phyloP scores from a whole-genome alignment of 2,113 vertebrate genomes.

The Chaenocephalus aceratus region DNA sequence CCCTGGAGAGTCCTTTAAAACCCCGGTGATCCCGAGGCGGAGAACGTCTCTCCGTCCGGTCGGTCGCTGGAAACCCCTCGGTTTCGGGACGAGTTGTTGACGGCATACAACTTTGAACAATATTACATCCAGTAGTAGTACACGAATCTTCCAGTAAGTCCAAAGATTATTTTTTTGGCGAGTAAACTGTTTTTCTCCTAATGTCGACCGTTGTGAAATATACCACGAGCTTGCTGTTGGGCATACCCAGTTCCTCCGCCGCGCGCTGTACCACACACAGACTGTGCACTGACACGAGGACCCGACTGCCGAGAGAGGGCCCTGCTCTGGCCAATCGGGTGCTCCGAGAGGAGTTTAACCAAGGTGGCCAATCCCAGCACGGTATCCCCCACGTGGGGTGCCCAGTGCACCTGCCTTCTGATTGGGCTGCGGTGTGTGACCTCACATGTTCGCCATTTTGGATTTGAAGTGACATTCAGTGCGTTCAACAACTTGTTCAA shows the following conservation, averaged over 20 bases:
- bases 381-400: slow-evolving; percentile 87
- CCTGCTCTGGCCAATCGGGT: slow-evolving; percentile 81
- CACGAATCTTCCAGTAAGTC: slow-evolving; percentile 51
- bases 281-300: slow-evolving; percentile 88
- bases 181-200: slow-evolving; percentile 23
- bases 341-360: slow-evolving; percentile 69
- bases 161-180: slow-evolving; percentile 21
- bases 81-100: slow-evolving; percentile 47
- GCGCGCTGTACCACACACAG: slow-evolving; percentile 88
- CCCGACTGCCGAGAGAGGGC: slow-evolving; percentile 87
- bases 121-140: slow-evolving; percentile 48
- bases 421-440: slow-evolving; percentile 82
- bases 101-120: slow-evolving; percentile 60
- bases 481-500: slow-evolving; percentile 83
- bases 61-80: slow-evolving; percentile 60
- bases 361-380: slow-evolving; percentile 76
- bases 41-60: slow-evolving; percentile 64
- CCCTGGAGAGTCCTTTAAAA: slow-evolving; percentile 60
- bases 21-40: slow-evolving; percentile 66
- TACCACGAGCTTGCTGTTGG: slow-evolving; percentile 58
- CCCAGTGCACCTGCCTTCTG: slow-evolving; percentile 4
- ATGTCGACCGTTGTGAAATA: slow-evolving; percentile 68
- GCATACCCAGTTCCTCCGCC: slow-evolving; percentile 72
- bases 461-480: slow-evolving; percentile 83
- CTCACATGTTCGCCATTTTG: slow-evolving; percentile 91